Conservation (phyloP, 2,113 vertebrate genomes). For the Ameiurus melas region DNA sequence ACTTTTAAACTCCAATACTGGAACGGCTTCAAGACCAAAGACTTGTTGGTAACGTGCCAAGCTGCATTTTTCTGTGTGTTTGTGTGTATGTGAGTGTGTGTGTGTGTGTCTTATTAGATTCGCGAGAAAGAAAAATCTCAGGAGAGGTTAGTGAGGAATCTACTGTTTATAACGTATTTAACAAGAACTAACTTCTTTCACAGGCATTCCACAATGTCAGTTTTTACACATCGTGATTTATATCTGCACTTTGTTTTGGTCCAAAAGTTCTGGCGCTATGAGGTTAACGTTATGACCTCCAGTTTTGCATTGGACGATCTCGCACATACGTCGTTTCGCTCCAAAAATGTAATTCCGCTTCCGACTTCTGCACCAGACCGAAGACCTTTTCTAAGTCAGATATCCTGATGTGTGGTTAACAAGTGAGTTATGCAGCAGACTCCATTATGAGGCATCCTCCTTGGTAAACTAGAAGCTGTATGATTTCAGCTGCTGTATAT, state of each 20-base stretch:
- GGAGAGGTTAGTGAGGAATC: not conserved
- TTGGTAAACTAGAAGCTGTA: not conserved
- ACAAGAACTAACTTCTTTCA: not conserved
- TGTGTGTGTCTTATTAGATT: no score
- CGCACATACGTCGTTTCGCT: not conserved
- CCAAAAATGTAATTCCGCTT: not conserved
- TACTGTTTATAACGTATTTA: not conserved
- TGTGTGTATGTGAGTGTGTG: no score
- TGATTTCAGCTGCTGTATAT: not conserved
- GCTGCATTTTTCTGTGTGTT: no score
- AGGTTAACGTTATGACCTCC: not conserved
- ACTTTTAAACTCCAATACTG: not conserved
- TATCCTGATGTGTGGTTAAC: not conserved
- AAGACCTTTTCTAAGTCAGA: not conserved
- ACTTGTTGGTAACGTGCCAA: not conserved
- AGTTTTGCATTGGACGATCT: not conserved
- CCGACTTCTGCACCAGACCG: not conserved
- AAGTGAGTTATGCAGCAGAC: no score
- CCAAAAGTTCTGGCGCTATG: not conserved
- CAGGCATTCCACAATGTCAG: not conserved
- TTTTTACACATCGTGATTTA: not conserved
- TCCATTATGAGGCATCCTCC: not conserved
- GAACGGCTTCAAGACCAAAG: no score
- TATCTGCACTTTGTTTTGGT: not conserved
- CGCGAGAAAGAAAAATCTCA: not conserved